Percentiles rank a stretch among this genome's conserved stretches.
phyloP scores from a whole-genome alignment of 2,113 vertebrate genomes.

The Scolopax mira region DNA sequence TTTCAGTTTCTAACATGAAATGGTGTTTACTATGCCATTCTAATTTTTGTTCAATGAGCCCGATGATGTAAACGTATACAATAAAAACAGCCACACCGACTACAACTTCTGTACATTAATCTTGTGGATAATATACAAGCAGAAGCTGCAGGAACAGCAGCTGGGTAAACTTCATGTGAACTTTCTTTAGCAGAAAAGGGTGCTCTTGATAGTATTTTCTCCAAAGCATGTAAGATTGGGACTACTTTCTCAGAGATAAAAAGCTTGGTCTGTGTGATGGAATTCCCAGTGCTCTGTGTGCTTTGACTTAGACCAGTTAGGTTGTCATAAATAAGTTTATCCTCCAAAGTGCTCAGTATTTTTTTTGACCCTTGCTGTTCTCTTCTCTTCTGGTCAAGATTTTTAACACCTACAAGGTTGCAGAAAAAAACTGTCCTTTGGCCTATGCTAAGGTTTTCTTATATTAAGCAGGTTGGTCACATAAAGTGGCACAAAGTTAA shows the following conservation, averaged over 20 bases:
- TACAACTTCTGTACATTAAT: neutral
- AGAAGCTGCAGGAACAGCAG: neutral
- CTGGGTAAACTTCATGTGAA: neutral
- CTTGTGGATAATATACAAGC: neutral
- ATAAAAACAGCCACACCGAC: constrained; percentile 42
- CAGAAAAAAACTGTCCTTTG: neutral
- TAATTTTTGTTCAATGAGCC: neutral
- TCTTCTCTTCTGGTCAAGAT: neutral
- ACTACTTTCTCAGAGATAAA: neutral
- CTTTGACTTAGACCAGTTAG: neutral
- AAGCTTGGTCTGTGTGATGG: neutral
- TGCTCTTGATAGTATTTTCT: neutral
- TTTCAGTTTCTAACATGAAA: neutral
- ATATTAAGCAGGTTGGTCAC: neutral
- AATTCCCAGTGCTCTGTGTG: neutral
- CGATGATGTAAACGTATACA: neutral
- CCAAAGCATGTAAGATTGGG: neutral
- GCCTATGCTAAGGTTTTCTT: neutral
- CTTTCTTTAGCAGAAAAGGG: neutral
- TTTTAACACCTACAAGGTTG: neutral
- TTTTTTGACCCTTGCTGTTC: neutral
- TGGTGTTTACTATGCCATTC: neutral
- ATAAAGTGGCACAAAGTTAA: neutral
- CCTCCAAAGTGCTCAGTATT: neutral
- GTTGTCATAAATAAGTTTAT: neutral